These are phyloP conservation scores for Sciurus carolinensis DNA, from an alignment of 2,797 vertebrate species.

Conservation along the genomic window DNA sequence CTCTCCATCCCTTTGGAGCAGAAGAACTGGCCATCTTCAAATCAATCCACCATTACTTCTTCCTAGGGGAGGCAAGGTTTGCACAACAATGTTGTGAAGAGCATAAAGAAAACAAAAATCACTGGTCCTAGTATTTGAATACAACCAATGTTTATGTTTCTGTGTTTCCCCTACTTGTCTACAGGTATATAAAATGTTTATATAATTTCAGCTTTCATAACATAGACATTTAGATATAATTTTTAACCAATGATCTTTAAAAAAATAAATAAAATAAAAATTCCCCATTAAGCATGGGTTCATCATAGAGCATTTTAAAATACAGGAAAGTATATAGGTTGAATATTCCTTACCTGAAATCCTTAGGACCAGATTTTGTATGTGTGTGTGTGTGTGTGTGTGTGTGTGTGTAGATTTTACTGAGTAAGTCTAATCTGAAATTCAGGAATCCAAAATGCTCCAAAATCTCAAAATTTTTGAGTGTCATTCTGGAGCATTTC, in stretches of 20 bases:
- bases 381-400: background rate
- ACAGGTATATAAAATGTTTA: background rate
- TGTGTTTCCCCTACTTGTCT: background rate
- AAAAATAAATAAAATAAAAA: constrained; percentile 4
- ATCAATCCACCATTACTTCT: background rate
- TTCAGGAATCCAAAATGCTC: background rate
- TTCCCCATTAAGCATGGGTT: background rate
- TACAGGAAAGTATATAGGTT: background rate
- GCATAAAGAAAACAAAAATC: constrained; percentile 8
- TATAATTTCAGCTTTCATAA: background rate
- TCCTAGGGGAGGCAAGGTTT: background rate
- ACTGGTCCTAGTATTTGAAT: background rate
- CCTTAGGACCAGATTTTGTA: background rate
- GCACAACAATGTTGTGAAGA: background rate
- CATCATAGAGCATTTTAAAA: background rate
- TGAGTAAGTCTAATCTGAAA: background rate
- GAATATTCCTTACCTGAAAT: background rate
- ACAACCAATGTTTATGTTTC: background rate
- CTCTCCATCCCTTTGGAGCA: background rate
- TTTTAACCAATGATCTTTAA: constrained; percentile 28
- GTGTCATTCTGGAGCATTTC: background rate
- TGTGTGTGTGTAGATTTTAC: background rate
- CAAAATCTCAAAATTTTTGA: background rate
- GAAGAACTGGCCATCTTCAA: background rate
- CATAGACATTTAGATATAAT: background rate